phyloP scores from a whole-genome alignment of 2,888 invertebrate genomes.

The Piscicola geometra region DNA sequence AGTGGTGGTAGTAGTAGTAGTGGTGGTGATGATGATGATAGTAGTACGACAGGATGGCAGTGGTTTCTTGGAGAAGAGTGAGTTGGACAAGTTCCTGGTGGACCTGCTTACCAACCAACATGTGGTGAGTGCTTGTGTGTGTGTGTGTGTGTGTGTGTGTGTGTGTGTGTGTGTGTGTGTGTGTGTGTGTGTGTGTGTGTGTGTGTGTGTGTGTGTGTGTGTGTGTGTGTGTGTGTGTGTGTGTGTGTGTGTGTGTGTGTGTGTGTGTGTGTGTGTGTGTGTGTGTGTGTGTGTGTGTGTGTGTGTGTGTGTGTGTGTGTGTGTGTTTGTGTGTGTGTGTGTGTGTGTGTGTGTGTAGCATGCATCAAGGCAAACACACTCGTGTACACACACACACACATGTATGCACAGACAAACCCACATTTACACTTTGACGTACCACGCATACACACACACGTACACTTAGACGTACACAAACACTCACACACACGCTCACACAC shows the following conservation, averaged over 20 bases:
- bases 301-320: neutral
- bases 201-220: neutral
- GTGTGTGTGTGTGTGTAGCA: too few relatives aligned
- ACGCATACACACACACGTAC: too few relatives aligned
- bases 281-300: neutral
- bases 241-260: conserved; percentile 20
- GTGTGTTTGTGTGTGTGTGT: neutral
- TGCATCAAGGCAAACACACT: too few relatives aligned
- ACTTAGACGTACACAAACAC: too few relatives aligned
- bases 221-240: neutral
- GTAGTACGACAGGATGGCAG: neutral
- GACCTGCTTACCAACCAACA: neutral
- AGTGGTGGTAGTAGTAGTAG: conserved; percentile 20
- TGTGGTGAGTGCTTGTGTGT: neutral
- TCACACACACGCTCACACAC: too few relatives aligned
- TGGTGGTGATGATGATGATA: neutral
- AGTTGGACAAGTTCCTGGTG: conserved; percentile 10
- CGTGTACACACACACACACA: too few relatives aligned
- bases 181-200: conserved; percentile 6
- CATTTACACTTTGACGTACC: too few relatives aligned
- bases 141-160: conserved; percentile 9
- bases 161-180: conserved; percentile 11
- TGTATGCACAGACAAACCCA: too few relatives aligned
- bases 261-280: conserved; percentile 12
- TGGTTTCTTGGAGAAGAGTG: neutral